phyloP scores from a whole-genome alignment of 2,888 invertebrate species.

The Phrixothrix hirtus region DNA sequence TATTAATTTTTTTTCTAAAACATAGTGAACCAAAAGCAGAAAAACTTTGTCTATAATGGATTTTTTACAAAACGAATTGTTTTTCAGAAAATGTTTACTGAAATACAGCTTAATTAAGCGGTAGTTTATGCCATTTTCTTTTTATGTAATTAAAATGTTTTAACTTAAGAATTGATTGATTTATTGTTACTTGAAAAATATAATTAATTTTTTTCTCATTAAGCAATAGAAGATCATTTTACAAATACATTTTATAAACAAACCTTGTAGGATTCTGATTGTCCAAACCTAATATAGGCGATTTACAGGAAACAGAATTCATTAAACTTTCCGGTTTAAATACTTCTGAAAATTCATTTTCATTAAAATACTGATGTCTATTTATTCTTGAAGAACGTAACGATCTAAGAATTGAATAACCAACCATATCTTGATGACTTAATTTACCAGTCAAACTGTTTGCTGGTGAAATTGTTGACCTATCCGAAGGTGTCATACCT shows the following conservation, averaged over 20 bases:
- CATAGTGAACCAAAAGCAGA: too few relatives aligned
- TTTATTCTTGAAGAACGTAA: constrained; percentile 60
- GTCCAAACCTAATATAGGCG: constrained; percentile 5
- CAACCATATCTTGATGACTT: constrained; percentile 75
- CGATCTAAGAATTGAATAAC: constrained; percentile 73
- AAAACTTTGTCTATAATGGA: too few relatives aligned
- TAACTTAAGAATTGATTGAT: too few relatives aligned
- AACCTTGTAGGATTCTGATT: constrained; percentile 7
- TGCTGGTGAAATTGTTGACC: constrained; percentile 59
- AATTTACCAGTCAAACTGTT: constrained; percentile 61
- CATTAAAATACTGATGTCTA: constrained; percentile 68
- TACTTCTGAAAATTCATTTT: constrained; percentile 63
- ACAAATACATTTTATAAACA: too few relatives aligned
- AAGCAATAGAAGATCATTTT: not conserved
- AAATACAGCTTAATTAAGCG: too few relatives aligned
- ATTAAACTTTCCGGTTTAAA: constrained; percentile 23
- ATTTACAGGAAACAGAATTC: constrained; percentile 19
- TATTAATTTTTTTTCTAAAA: too few relatives aligned
- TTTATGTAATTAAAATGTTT: too few relatives aligned
- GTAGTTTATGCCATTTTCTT: too few relatives aligned
- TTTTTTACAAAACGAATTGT: too few relatives aligned
- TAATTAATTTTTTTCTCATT: too few relatives aligned
- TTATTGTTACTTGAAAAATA: too few relatives aligned
- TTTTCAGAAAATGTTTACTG: too few relatives aligned
- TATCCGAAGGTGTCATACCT: constrained; percentile 61